phyloP scores from a whole-genome alignment of 2,113 vertebrate genomes.

The Limanda limanda region DNA sequence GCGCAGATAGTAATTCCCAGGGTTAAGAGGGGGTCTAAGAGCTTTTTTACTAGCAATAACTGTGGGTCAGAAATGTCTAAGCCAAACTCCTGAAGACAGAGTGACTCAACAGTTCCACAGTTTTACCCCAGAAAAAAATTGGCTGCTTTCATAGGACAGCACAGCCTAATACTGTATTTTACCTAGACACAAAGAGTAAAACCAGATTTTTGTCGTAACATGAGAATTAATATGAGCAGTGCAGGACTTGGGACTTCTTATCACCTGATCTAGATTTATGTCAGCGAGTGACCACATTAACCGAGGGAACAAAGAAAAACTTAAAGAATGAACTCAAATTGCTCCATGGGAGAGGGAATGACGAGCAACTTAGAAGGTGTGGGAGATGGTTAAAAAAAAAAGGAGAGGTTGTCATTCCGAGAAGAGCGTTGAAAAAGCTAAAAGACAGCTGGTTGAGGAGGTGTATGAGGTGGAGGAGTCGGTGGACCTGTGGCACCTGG shows the following conservation, averaged over 20 bases:
- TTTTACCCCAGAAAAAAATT: constrained; percentile 34
- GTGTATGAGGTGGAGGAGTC: constrained; percentile 23
- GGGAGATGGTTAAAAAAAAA: not conserved
- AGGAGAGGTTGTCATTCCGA: constrained; percentile 1
- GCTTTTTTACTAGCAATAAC: constrained; percentile 51
- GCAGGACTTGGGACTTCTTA: constrained; percentile 28
- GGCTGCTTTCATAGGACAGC: constrained; percentile 26
- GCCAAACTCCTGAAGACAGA: constrained; percentile 43
- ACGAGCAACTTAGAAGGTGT: constrained; percentile 1
- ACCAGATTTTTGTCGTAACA: constrained; percentile 29
- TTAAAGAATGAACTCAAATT: not conserved
- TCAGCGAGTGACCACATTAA: not conserved
- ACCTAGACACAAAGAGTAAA: constrained; percentile 31
- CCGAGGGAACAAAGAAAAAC: constrained; percentile 1
- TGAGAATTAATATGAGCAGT: constrained; percentile 33
- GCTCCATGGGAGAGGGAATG: not conserved
- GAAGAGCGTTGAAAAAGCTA: constrained; percentile 7
- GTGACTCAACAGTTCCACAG: constrained; percentile 59
- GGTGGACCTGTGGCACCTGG: constrained; percentile 48
- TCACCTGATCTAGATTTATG: constrained; percentile 41
- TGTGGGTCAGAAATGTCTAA: constrained; percentile 42
- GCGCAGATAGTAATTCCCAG: constrained; percentile 38
- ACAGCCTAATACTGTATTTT: constrained; percentile 36
- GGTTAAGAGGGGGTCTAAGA: constrained; percentile 37
- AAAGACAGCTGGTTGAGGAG: constrained; percentile 43